Base-by-base conservation (phyloP, 2,113 vertebrate species). In the Apeltes quadracus region DNA sequence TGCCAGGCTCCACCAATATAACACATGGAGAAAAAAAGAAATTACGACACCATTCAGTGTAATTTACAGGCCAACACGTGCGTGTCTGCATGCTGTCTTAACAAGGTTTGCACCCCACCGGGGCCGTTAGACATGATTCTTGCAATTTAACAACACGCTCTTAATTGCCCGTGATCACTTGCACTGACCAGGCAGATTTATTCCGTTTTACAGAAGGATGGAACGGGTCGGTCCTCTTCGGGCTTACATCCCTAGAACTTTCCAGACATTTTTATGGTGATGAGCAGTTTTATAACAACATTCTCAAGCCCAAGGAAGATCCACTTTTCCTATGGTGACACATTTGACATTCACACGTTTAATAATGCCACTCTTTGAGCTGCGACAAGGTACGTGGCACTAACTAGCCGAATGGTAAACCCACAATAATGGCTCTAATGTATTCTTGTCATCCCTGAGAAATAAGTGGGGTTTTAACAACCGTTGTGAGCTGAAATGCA, bases 121-220 rank as follows among this genome's bases (percentile, higher is more conserved):
- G 84, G 53, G 72, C 71, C 79, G 81, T 85, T 69, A 76, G 43
- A 78, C 75, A 84, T 27, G 62, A 82, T 75, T 76, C 77, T 74
- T 61, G 53, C 69, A 68, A 83, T 80, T 66, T 64, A 88, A 81
- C 81, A 79, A 41, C 62, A 36, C 43, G 64, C 50, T 74, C 67
- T 76, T 85, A 89, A 86, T 82, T 89, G 81, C 70, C 51, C 78
- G 67, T 63, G 69, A 89, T 80, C 75, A 85, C 85, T 67, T 82
- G 72, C 71, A 77, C 36, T 23, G 25, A 72, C 25, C 71, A 69
- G 48, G 67, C 84, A 66, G 61, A 83, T 83, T 67, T 76, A 34
- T 82, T 72, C n/a, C 69, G 76, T 82, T 76, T 79, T 81, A 82
- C 61, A 65, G 38, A 39, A 69, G 55, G 54, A 22, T 72, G 65